Evolutionary conservation across 2,113 vertebrate species (phyloP).

Genomic region (Leptocoma aspasia): DNA sequence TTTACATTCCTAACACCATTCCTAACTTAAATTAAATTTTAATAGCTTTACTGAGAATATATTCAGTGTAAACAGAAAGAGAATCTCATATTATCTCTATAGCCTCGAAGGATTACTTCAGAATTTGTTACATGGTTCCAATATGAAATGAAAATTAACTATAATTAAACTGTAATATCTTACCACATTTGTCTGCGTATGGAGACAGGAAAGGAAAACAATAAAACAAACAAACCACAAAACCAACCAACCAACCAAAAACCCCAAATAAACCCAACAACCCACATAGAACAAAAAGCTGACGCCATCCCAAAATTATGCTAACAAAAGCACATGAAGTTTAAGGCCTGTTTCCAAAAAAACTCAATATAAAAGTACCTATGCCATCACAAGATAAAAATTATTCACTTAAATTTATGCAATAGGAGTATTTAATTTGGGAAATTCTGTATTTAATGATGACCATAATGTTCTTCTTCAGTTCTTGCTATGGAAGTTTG

Average conservation of each 20-base stretch:
- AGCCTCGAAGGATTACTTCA: slow-evolving; percentile 51
- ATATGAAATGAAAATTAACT: slow-evolving; percentile 53
- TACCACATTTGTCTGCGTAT: background rate
- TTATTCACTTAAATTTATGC: background rate
- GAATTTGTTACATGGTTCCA: slow-evolving; percentile 42
- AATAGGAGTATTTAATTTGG: background rate
- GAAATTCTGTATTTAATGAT: background rate
- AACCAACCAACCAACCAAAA: background rate
- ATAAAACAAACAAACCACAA: background rate
- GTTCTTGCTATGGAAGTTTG: background rate
- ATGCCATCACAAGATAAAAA: background rate
- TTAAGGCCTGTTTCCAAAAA: background rate
- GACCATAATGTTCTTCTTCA: background rate
- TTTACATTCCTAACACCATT: slow-evolving; percentile 46
- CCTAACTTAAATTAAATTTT: slow-evolving; percentile 61
- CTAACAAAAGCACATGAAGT: background rate
- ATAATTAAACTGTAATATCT: slow-evolving; percentile 30
- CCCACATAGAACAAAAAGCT: background rate
- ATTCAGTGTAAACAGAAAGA: slow-evolving; percentile 40
- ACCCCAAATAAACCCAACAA: background rate
- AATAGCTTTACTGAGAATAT: slow-evolving; percentile 59
- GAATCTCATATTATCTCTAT: slow-evolving; percentile 38
- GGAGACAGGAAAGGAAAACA: background rate
- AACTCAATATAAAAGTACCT: background rate
- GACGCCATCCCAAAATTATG: background rate